These are phyloP conservation scores for Hybognathus amarus DNA, from an alignment of 2,797 vertebrate genomes.

Conservation along the genomic window DNA sequence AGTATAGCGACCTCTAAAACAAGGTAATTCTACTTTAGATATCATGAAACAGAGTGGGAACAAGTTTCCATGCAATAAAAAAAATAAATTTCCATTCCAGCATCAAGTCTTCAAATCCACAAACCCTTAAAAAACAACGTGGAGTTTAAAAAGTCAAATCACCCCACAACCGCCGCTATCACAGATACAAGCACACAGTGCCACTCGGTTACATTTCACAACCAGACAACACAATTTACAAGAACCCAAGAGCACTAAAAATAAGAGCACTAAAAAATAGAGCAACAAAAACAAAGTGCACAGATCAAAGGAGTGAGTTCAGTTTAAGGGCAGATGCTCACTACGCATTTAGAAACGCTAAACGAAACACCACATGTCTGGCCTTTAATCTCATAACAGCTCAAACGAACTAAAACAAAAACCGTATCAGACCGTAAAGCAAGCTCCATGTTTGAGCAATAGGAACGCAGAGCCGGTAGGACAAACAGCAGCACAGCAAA, in stretches of 20 bases:
- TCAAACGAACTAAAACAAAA: conserved; percentile 17
- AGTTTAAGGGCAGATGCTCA: conserved; percentile 51
- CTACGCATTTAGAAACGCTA: conserved; percentile 45
- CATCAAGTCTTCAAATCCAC: conserved; percentile 12
- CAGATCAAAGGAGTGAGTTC: conserved; percentile 56
- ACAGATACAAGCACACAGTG: conserved; percentile 31
- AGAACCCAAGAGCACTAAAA: conserved; percentile 56
- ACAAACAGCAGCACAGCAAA: conserved; percentile 67
- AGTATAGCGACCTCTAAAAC: neutral
- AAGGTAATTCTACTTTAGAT: conserved; percentile 9
- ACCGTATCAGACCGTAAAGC: neutral
- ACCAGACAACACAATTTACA: conserved; percentile 55
- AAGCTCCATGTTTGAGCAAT: conserved; percentile 1
- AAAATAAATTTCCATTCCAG: neutral
- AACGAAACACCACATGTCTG: conserved; percentile 37
- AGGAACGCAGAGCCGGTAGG: conserved; percentile 22
- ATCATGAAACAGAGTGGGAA: neutral
- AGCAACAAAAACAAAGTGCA: conserved; percentile 53
- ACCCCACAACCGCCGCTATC: conserved; percentile 27
- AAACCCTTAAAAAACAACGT: conserved; percentile 39
- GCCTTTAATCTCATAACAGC: conserved; percentile 29
- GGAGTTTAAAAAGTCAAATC: conserved; percentile 12
- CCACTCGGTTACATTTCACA: conserved; percentile 42
- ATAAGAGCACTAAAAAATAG: conserved; percentile 54
- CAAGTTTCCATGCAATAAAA: neutral